Evolutionary conservation across 2,888 invertebrate genomes (phyloP), one percentile per base, ranked within the genome.

Genomic region (Scotopteryx bipunctaria): DNA sequence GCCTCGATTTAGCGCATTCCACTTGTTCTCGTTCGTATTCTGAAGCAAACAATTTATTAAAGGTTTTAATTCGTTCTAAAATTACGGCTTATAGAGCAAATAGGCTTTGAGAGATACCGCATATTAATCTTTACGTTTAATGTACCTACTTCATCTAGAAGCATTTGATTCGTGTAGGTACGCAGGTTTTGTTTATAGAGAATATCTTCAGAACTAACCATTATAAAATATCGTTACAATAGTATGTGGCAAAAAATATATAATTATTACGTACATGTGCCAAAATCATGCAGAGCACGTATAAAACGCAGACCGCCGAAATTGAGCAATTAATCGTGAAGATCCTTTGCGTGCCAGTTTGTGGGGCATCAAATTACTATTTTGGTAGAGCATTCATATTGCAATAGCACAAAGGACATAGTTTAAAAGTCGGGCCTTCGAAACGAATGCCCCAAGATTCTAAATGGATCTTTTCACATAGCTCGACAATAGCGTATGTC

Each of bases 281-380:
- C n/a, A 31, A 8, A 37, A 35, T 23, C 23, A 45, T 41, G 29
- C 44, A 40, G 29, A 23, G 31, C 13, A n/a, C 40, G 19, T 40
- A 36, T 35, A 38, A 19, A 23, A 13, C 25, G 19, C 46, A 35
- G 45, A 45, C 25, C 21, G 21, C 9, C 5, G 29, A 35, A 21
- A 29, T 58, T 55, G 25, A 21, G 56, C 27, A 61, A 62, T 32
- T 17, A 23, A 36, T 55, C 63, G 62, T 61, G 58, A 4, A 13
- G 57, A 50, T 52, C 52, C 52, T 58, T 49, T 41, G 36, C 23
- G 14, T 19, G 14, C 27, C 33, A 46, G 37, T 45, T 27, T 40
- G 17, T 37, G 9, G 35, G 35, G 16, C 13, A 42, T 48, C 17
- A 41, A 32, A 29, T 35, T 46, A 21, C 27, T 40, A 57, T 53